Evolutionary conservation across 2,113 vertebrate species (phyloP), one percentile per base, ranked within the genome.

Genomic region (Gambusia affinis): DNA sequence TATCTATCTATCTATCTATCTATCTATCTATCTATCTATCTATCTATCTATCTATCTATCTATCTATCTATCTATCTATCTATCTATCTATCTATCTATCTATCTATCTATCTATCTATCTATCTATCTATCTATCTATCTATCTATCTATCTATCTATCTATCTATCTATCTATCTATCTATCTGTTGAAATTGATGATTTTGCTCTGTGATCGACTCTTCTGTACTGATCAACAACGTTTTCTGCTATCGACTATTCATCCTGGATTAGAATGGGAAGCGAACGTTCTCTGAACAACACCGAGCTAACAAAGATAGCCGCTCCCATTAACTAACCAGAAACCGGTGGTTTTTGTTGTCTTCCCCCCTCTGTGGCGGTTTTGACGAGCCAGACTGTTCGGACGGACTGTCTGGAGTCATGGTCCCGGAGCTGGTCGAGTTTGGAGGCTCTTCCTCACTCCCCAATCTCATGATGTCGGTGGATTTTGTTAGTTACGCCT

Each of bases 221-320:
- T 1, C 63, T 8, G 1, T 31, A 24, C 37, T 0, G 0, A 4
- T 12, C 14, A 57, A 8, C 22, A 1, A 1, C 1, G 0, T 61
- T 82, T 27, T 91, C 88, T 70, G 64, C 17, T 3, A 60, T 92
- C 85, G 14, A 74, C 29, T 89, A 12, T 0, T 62, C 64, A 35
- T 42, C 80, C 92, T 91, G 75, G 68, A 78, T 69, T 60, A 67
- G 60, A 86, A 2, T 8, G 14, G 90, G 88, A 92, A 92, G 83
- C 47, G 64, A 64, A 62, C 30, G 63, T 72, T 22, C 30, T 11
- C 5, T 1, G 62, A 72, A 11, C 12, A 67, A 11, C 51, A 30
- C 75, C 15, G 1, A 74, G 74, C 80, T 84, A 85, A 74, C 86
- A 33, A 54, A 72, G 73, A 79, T 83, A 82, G n/a, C 87, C 22